Base-by-base conservation (phyloP, 2,888 invertebrate genomes). In the Neocrepidodera transversa region DNA sequence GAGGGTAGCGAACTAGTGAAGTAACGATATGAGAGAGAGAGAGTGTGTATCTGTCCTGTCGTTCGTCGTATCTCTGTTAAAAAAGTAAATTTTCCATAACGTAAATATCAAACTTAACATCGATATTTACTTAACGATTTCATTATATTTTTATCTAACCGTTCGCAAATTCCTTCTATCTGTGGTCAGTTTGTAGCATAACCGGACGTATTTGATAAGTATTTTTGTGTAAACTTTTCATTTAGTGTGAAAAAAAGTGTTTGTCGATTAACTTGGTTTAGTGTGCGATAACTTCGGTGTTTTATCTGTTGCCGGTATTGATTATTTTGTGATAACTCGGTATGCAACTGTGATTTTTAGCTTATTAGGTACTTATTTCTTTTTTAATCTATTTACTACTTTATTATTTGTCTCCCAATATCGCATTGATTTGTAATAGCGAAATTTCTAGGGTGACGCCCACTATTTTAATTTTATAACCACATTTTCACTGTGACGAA, bases 371-470 rank as follows among this genome's bases (percentile, higher is more conserved):
- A 54, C 36, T 13, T 53, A 53, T 45, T 45, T 53, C 20, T 32
- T 2, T 36, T 30, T 23, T n/a, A 20, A 35, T n/a, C n/a, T n/a
- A n/a, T 35, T 38, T 20, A 45, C 6, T 45, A 32, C 11, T n/a
- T 30, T 4, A 8, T 23, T 17, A 13, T 10, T n/a, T 3, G 7
- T 16, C 10, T 13, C 23, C 50, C 35, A 36, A 50, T 35, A 38
- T 50, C 50, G 50, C 36, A 38, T 26, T 50, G 14, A 13, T 6
- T 28, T 14, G 4, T 51, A n/a, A 40, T 26, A 51, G 20, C 2
- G 20, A 40, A 38, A 13, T 28, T 36, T 16, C 26, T 5, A 40
- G 54, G 54, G 54, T 54, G 23, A 54, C 54, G 54, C 54, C 54
- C 54, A 54, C 35, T 45, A 36, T 17, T n/a, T 17, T 23, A 32